phyloP scores from a whole-genome alignment of 2,113 vertebrate species.

The Sminthopsis crassicaudata region DNA sequence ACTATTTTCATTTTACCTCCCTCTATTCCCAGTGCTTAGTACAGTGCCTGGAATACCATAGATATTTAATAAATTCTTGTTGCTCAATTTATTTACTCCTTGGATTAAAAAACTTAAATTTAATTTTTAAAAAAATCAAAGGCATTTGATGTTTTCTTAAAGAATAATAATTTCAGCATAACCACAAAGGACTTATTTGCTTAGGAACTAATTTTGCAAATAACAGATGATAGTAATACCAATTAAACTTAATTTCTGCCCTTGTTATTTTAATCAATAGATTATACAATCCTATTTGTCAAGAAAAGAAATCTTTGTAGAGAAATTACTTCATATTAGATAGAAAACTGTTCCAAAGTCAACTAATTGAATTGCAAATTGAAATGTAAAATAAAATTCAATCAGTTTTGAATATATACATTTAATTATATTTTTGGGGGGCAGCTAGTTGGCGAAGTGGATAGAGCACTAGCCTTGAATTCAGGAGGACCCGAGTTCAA shows the following conservation, averaged over 20 bases:
- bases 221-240: neutral
- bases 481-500: too few relatives aligned
- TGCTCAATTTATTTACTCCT: neutral
- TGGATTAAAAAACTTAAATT: neutral
- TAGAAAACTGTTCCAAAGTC: conserved; percentile 33
- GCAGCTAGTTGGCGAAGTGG: too few relatives aligned
- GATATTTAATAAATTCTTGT: neutral
- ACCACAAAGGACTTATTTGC: neutral
- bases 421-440: neutral
- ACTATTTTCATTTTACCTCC: neutral
- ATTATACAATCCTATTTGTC: conserved; percentile 1
- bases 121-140: neutral
- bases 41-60: neutral
- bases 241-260: conserved; percentile 11
- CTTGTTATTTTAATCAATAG: conserved; percentile 48
- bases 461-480: too few relatives aligned
- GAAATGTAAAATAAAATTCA: conserved; percentile 42
- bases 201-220: neutral
- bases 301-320: conserved; percentile 44
- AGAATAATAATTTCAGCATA: neutral
- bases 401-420: conserved; percentile 28
- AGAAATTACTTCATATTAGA: conserved; percentile 8
- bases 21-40: neutral
- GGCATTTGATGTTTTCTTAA: neutral
- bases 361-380: conserved; percentile 1